A percentile compares a stretch with the other conserved stretches of the same genome.
These are phyloP conservation scores for Pseudomyrmex sp. DNA, from an alignment of 1,140 invertebrate genomes.

Conservation along the genomic window DNA sequence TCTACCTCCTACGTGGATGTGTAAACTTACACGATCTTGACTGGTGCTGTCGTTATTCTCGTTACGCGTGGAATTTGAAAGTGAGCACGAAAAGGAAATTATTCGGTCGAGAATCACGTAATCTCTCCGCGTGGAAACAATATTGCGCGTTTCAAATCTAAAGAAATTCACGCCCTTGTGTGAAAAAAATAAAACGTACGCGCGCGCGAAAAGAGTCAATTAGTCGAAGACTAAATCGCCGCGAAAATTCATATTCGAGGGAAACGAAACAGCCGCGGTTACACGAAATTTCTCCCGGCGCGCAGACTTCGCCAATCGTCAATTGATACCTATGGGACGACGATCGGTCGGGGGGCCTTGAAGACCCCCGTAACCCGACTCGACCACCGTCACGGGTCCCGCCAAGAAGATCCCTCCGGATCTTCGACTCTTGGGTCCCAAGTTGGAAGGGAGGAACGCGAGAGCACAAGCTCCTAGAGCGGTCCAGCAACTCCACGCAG, in stretches of 20 bases:
- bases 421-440: constrained; percentile 5
- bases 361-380: constrained; percentile 69
- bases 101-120: background rate
- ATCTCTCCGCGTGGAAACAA: too few species aligned
- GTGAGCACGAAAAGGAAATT: constrained; percentile 24
- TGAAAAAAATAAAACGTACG: background rate
- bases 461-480: constrained; percentile 55
- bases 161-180: background rate
- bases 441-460: background rate
- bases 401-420: constrained; percentile 63
- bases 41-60: background rate
- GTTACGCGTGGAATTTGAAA: constrained; percentile 47
- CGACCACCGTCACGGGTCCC: constrained; percentile 61
- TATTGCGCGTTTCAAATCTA: too few species aligned
- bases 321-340: constrained; percentile 63
- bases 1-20: constrained; percentile 30
- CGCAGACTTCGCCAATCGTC: constrained; percentile 37
- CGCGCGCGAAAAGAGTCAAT: background rate
- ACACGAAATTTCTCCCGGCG: constrained; percentile 26
- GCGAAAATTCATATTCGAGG: constrained; percentile 5
- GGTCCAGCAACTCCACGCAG: constrained; percentile 68
- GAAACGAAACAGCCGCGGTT: constrained; percentile 11
- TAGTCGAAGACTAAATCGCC: background rate
- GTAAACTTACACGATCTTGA: constrained; percentile 34
- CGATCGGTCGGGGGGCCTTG: constrained; percentile 65